Percentiles rank a stretch among this genome's conserved stretches.
Conservation (phyloP, 2,888 invertebrate species). For the Drosophila neutralis region DNA sequence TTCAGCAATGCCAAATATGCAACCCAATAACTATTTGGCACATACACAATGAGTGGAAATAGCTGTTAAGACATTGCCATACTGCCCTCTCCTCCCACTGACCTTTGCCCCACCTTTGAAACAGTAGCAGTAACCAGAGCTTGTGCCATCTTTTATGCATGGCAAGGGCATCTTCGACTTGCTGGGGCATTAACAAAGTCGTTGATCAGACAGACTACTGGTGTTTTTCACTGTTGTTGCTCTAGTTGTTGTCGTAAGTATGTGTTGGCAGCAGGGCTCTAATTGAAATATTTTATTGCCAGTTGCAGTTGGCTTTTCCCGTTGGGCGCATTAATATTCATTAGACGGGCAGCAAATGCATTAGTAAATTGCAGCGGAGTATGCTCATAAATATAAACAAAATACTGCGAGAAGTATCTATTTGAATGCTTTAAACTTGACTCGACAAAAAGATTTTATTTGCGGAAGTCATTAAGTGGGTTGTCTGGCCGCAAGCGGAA, state of each 20-base stretch:
- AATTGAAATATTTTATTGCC: conserved; percentile 78
- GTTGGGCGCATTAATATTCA: conserved; percentile 70
- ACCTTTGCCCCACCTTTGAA: background rate
- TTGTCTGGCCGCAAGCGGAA: conserved; percentile 52
- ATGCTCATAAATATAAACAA: conserved; percentile 66
- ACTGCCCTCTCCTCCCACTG: background rate
- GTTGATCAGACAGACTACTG: conserved; percentile 63
- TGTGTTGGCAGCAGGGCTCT: conserved; percentile 72
- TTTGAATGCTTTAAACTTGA: conserved; percentile 67
- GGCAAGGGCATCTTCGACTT: conserved; percentile 48
- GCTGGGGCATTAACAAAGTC: conserved; percentile 73
- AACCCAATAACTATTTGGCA: background rate
- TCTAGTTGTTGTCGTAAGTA: conserved; percentile 27
- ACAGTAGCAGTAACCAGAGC: background rate
- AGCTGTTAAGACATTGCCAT: conserved; percentile 4
- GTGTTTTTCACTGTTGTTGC: conserved; percentile 3
- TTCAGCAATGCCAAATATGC: conserved; percentile 22
- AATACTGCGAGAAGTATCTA: conserved; percentile 40
- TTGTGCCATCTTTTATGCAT: conserved; percentile 49
- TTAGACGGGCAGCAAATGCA: conserved; percentile 70
- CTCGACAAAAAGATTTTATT: conserved; percentile 67
- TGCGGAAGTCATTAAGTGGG: conserved; percentile 78
- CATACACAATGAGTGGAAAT: conserved; percentile 7
- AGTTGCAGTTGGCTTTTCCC: conserved; percentile 31
- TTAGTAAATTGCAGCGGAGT: conserved; percentile 66